Base-by-base conservation (phyloP, 2,888 invertebrate genomes). In the Anthophora plumipes region DNA sequence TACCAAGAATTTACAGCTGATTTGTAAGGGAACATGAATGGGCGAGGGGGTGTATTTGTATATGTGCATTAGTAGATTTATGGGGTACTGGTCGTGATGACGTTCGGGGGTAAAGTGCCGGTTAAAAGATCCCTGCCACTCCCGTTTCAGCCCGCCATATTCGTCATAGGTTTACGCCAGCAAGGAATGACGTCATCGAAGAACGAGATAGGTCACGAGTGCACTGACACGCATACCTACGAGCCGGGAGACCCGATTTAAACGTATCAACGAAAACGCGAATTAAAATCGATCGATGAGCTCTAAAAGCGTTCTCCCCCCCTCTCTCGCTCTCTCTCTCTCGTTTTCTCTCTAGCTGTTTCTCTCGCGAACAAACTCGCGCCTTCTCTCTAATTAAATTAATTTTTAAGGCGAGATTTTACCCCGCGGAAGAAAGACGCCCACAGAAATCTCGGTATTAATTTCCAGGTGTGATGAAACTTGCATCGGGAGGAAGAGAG, bases 191-290 rank as follows among this genome's bases (percentile, higher is more conserved):
- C 80, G 82, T 82, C 82, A 82, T 82, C 77, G 80, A 77, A 67
- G 72, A 70, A 55, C 76, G 82, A 80, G 82, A 82, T 82, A 60
- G 82, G 80, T 82, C 80, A 80, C 77, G 74, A 66, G 82, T 77
- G 80, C 82, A 80, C 69, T 77, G 82, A 82, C 82, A 80, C 80
- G 81, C 77, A 74, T 82, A 73, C 74, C 60, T 54, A 55, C 59
- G 80, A 48, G 57, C 72, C 50, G 63, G 54, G 72, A 71, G 80
- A 72, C 72, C 79, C 81, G 73, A 81, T 81, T 81, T 66, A 64
- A 72, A 72, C 72, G 78, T 78, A 80, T 78, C 72, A 78, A 78
- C 80, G 78, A 48, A 73, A 78, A 78, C 52, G 48, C 71, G 79
- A 70, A 78, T 78, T 64, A 66, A 72, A 71, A 79, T 79, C 69